phyloP scores from a whole-genome alignment of 2,797 vertebrate species.

The Menidia menidia region DNA sequence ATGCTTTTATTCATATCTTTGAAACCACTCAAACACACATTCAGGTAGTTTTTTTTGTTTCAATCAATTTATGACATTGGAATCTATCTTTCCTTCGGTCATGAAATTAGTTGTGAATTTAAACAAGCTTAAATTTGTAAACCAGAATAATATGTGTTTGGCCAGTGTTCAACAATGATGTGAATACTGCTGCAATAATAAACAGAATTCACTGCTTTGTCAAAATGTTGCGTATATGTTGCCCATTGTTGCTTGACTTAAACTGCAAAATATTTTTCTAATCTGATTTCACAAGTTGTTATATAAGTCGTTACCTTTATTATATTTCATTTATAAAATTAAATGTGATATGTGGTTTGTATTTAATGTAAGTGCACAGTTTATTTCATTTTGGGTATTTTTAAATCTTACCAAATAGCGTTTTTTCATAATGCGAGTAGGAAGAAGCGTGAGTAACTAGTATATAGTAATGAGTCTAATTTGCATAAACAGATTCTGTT shows the following conservation, averaged over 20 bases:
- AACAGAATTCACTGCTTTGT: neutral
- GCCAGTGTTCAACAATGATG: neutral
- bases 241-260: conserved; percentile 14
- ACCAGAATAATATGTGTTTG: neutral
- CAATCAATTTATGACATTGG: neutral
- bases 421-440: conserved; percentile 21
- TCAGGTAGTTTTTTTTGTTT: conserved; percentile 15
- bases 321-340: conserved; percentile 25
- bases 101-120: conserved; percentile 1
- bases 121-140: neutral
- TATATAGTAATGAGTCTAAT: conserved; percentile 66
- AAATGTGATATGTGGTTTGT: conserved; percentile 23
- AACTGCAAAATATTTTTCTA: neutral
- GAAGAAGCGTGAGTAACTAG: conserved; percentile 44
- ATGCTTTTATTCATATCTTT: conserved; percentile 21
- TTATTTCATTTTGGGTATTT: conserved; percentile 25
- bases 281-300: conserved; percentile 5
- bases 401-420: conserved; percentile 30
- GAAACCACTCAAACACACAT: conserved; percentile 11
- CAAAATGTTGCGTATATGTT: conserved; percentile 13
- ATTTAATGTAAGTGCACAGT: conserved; percentile 23
- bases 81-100: conserved; percentile 9
- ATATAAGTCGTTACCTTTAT: neutral
- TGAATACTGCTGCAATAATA: neutral
- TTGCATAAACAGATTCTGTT: conserved; percentile 72